phyloP scores from a whole-genome alignment of 2,797 vertebrate genomes.

The Neomorphus geoffroyi region DNA sequence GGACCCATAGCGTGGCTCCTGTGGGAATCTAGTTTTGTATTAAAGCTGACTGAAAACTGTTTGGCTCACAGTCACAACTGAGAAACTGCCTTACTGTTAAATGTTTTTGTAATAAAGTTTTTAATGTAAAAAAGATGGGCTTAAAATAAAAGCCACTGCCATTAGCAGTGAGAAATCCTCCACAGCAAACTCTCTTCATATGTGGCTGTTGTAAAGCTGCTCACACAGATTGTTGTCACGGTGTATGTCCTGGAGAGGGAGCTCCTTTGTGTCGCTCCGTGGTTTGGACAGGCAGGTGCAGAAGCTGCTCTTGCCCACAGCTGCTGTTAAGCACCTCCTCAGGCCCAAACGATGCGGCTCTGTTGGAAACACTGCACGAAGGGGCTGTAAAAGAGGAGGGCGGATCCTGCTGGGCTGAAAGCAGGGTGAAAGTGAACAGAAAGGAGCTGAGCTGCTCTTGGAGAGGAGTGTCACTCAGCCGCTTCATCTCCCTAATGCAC shows the following conservation, averaged over 20 bases:
- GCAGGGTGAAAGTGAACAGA: fast-evolving
- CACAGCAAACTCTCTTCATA: background rate
- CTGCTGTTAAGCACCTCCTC: background rate
- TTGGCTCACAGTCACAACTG: constrained; percentile 10
- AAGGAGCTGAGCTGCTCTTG: no score
- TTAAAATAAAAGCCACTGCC: constrained; percentile 62
- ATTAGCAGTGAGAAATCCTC: constrained; percentile 44
- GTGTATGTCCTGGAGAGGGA: background rate
- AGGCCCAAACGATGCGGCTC: background rate
- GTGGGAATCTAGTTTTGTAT: constrained; percentile 1
- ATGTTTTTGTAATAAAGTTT: constrained; percentile 33
- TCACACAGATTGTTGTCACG: background rate
- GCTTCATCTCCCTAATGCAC: fast-evolving
- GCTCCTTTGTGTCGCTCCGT: background rate
- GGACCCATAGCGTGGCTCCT: background rate
- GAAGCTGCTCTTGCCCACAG: background rate
- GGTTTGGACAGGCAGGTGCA: background rate
- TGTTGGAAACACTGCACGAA: background rate
- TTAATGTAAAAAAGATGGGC: constrained; percentile 13
- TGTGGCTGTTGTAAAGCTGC: background rate
- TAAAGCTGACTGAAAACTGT: background rate
- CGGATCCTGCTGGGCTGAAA: background rate
- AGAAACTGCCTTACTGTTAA: constrained; percentile 50
- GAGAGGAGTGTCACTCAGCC: background rate
- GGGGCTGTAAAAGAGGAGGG: background rate